phyloP scores from a whole-genome alignment of 1,140 invertebrate species.

The Drosophila murphyi region DNA sequence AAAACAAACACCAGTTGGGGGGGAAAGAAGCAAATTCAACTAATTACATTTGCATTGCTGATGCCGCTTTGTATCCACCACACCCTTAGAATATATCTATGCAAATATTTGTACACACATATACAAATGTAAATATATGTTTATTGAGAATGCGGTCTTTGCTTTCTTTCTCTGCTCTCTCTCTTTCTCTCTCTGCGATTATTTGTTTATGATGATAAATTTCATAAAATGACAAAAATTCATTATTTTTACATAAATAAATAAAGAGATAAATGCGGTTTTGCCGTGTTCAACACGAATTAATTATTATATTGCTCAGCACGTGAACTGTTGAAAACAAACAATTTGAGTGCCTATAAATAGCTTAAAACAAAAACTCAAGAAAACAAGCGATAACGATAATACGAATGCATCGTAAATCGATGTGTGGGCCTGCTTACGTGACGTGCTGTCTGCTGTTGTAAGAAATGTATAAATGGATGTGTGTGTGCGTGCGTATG shows the following conservation, averaged over 20 bases:
- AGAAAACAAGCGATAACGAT: conserved; percentile 37
- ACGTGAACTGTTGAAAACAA: conserved; percentile 30
- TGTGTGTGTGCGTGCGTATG: neutral
- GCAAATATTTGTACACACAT: conserved; percentile 5
- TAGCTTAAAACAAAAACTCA: conserved; percentile 11
- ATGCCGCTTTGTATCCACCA: conserved; percentile 4
- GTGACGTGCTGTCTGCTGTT: conserved; percentile 43
- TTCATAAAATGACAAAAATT: conserved; percentile 17
- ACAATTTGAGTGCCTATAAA: conserved; percentile 23
- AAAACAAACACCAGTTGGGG: conserved; percentile 28
- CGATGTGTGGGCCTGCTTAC: conserved; percentile 25
- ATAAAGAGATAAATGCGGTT: conserved; percentile 14
- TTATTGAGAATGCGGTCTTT: conserved; percentile 10
- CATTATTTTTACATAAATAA: neutral
- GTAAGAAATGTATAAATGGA: neutral
- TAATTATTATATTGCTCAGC: conserved; percentile 11
- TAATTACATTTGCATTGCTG: conserved; percentile 43
- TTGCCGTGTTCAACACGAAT: conserved; percentile 14
- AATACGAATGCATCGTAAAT: conserved; percentile 19
- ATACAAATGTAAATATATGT: conserved; percentile 7
- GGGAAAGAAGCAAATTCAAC: neutral
- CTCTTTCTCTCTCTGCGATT: neutral
- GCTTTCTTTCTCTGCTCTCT: neutral
- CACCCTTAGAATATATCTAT: neutral
- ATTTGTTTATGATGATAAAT: conserved; percentile 36